Evolutionary conservation across 2,888 invertebrate species (phyloP), one percentile per base, ranked within the genome.

Genomic region (Pandemis cinnamomeana): DNA sequence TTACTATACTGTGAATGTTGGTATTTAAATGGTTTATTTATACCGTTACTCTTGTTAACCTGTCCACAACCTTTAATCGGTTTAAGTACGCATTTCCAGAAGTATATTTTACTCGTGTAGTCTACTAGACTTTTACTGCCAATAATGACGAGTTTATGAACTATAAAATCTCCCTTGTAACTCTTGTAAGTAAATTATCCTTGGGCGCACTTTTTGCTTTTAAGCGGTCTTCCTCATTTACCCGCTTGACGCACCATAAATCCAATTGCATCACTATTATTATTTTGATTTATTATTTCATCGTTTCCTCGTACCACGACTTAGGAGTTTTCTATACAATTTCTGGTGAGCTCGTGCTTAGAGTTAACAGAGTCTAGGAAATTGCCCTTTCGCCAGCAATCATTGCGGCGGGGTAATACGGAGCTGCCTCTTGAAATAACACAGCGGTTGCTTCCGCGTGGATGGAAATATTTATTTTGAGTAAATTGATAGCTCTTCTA

Each of bases 381-480:
- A 92, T 93, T 93, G 89, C 91, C 85, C 88, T 87, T 91, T 89
- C 87, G 84, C 87, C 81, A 80, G 82, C 87, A 87, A 88, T 91
- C 88, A 92, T 90, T 91, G 89, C 89, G 84, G 86, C 84, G 82
- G 83, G 86, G 87, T 91, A 89, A 91, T 90, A 88, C 87, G 78
- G 81, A 82, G 82, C 86, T 82, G 86, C 86, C 86, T 87, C 85
- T 84, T 85, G 86, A 85, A 91, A 90, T 91, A 91, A 88, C 84
- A 89, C 84, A 83, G 88, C 85, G 82, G 87, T 82, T 80, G 89
- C 92, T 92, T 92, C 93, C 92, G 92, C 90, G 84, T 91, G 81
- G 84, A 85, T 84, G 80, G 87, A 89, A 88, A 88, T 89, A 88
- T 91, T 91, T 92, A 91, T 91, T 91, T 91, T 89, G 83, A 86